Base-by-base conservation (phyloP, 2,888 invertebrate genomes). In the Bibio marci region DNA sequence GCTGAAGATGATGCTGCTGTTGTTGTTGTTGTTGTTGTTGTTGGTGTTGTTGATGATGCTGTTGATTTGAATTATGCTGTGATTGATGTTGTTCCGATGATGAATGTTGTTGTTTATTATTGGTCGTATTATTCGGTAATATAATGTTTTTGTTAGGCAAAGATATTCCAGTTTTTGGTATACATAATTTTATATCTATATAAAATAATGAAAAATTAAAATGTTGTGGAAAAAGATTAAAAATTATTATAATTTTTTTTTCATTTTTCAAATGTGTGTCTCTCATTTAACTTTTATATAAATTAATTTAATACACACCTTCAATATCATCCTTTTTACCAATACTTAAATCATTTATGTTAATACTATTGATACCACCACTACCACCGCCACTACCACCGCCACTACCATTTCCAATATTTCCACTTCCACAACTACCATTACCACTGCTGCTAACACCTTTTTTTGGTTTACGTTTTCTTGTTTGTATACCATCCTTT, bases 401-500 rank as follows among this genome's bases (percentile, higher is more conserved):
- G 12, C 30, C 14, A 5, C 14, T 14, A 17, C 32, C 15, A n/a
- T n/a, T n/a, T n/a, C n/a, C n/a, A n/a, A n/a, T n/a, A n/a, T n/a
- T n/a, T n/a, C n/a, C 40, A 26, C 22, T 15, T 19, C 49, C 46
- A 15, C 59, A 53, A 14, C 66, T 66, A 36, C 58, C 58, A 14
- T 58, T 50, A 1, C 64, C 59, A 31, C 67, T 68, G 48, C 63
- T 65, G 48, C 63, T 65, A 34, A 69, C 73, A 10, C 79, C 72
- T 56, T 85, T 85, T 59, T 86, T 86, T 43, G 86, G 86, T 56
- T 95, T 95, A 39, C 95, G 73, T 61, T 95, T 95, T 47, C 95
- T 70, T 31, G 94, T 94, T 63, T 92, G 94, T 45, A 95, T 91
- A 40, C 91, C 91, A 54, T 94, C 92, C 58, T 94, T 94, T 47